A percentile compares a stretch with the other conserved stretches of the same genome.
Evolutionary conservation across 2,797 vertebrate genomes (phyloP).

Genomic region (Cheirogaleus major): DNA sequence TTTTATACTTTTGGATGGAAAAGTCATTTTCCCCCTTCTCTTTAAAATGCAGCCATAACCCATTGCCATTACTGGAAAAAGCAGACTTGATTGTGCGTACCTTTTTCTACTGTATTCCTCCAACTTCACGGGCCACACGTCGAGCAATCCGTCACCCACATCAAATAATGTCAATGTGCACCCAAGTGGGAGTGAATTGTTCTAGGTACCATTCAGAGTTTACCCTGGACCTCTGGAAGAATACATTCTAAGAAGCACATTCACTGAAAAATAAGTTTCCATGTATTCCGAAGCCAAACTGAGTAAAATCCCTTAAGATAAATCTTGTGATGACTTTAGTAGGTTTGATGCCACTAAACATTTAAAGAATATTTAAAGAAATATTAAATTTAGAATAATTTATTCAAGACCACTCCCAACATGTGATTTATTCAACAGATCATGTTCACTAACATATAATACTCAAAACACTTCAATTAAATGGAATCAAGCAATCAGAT

Average conservation of each 20-base stretch:
- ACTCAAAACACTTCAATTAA: not conserved
- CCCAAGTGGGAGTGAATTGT: not conserved
- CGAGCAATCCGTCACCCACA: not conserved
- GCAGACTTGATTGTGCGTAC: not conserved
- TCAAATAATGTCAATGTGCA: not conserved
- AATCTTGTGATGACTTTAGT: not conserved
- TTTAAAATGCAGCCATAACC: conserved; percentile 51
- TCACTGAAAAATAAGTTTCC: not conserved
- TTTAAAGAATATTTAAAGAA: not conserved
- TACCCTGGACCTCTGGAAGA: not conserved
- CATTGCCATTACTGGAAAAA: conserved; percentile 37
- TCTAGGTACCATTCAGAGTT: not conserved
- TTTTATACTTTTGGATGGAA: conserved; percentile 75
- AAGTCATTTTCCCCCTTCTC: conserved; percentile 54
- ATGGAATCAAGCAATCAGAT: not conserved
- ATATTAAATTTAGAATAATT: conserved; percentile 19
- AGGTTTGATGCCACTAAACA: not conserved
- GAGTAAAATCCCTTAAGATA: conserved; percentile 18
- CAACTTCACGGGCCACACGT: not conserved
- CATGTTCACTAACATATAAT: not conserved
- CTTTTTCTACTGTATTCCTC: not conserved
- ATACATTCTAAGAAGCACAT: not conserved
- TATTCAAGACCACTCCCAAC: not conserved
- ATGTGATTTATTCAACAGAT: not conserved
- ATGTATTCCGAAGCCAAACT: conserved; percentile 35